These are phyloP conservation scores for Mus pahari DNA, from an alignment of 2,113 vertebrate genomes.

Conservation along the genomic window DNA sequence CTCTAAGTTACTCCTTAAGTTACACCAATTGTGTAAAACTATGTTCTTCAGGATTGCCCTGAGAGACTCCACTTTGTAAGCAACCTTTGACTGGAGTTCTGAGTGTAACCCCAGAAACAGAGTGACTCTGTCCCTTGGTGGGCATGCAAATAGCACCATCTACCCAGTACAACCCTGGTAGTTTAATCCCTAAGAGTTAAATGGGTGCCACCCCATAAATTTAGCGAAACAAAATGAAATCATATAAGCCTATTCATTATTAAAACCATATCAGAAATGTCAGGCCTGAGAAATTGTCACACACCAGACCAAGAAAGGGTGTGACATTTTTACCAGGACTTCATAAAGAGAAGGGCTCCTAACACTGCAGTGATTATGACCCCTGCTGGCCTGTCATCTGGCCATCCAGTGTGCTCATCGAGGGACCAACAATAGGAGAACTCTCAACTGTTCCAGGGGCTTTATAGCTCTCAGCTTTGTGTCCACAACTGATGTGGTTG, in stretches of 20 bases:
- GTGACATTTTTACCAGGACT: background rate
- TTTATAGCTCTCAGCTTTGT: background rate
- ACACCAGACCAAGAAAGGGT: background rate
- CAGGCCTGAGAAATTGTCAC: background rate
- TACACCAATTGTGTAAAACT: background rate
- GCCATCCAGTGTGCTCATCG: no score
- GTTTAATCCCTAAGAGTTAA: background rate
- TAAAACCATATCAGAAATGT: background rate
- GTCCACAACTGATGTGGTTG: background rate
- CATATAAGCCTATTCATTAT: background rate
- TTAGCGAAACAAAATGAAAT: background rate
- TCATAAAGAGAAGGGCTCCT: background rate
- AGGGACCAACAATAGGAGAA: no score
- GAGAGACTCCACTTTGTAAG: background rate
- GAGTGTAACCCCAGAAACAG: background rate
- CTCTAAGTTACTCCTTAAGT: background rate
- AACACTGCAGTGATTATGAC: no score
- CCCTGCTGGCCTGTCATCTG: background rate
- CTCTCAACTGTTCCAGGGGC: background rate
- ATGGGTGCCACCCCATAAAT: background rate
- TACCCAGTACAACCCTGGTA: background rate
- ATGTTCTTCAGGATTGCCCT: background rate
- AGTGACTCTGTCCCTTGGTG: background rate
- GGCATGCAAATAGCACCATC: background rate
- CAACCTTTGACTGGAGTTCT: background rate